phyloP scores from a whole-genome alignment of 2,888 invertebrate genomes.

The Clunio marinus region DNA sequence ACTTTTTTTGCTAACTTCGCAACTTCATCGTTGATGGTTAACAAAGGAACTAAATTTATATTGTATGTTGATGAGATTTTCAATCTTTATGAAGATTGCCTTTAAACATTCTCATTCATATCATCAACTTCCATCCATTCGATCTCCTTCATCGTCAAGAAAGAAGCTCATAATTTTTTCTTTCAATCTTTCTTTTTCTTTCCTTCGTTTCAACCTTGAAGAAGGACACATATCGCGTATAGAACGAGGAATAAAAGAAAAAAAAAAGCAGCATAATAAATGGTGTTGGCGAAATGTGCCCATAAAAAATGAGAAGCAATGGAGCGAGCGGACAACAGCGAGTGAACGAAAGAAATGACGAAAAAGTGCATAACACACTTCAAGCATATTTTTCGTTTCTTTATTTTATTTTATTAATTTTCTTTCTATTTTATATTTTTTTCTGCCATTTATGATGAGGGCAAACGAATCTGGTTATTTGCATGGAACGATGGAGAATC shows the following conservation, averaged over 20 bases:
- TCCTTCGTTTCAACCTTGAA: slow-evolving; percentile 14
- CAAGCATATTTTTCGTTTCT: not conserved
- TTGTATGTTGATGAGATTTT: too few species aligned
- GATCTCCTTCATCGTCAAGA: too few species aligned
- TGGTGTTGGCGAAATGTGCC: slow-evolving; percentile 11
- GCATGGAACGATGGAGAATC: not conserved
- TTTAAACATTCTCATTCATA: not conserved
- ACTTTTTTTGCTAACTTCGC: too few species aligned
- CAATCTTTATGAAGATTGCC: not conserved
- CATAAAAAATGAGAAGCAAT: not conserved
- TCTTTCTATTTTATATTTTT: not conserved
- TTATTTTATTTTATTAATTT: too few species aligned
- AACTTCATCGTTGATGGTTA: too few species aligned
- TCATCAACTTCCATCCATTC: too few species aligned
- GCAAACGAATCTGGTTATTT: not conserved
- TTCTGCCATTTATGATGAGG: slow-evolving; percentile 10
- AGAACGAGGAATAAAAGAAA: not conserved
- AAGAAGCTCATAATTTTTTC: too few species aligned
- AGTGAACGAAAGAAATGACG: not conserved
- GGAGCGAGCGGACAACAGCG: not conserved
- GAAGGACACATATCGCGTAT: slow-evolving; percentile 24
- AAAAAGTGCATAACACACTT: slow-evolving; percentile 14
- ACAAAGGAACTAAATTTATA: too few species aligned
- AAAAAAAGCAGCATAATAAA: slow-evolving; percentile 16
- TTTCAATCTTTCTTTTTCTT: too few species aligned